Evolutionary conservation across 1,140 invertebrate species (phyloP).

Genomic region (Wasmannia auropunctata): DNA sequence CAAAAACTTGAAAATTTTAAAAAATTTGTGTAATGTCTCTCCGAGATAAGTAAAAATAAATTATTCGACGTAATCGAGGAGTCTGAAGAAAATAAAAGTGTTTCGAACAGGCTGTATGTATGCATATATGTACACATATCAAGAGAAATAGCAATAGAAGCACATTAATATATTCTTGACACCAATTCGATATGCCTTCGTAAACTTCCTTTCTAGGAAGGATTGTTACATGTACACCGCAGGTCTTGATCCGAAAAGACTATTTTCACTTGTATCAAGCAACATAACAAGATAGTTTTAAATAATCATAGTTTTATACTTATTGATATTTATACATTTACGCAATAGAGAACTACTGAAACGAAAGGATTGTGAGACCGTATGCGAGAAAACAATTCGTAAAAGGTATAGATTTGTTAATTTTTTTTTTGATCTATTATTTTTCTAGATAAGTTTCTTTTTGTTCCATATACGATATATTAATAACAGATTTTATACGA

Average conservation of each 20-base stretch:
- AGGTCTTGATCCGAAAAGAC: conserved; percentile 54
- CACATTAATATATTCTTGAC: conserved; percentile 78
- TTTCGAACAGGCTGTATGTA: neutral
- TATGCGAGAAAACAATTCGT: conserved; percentile 1
- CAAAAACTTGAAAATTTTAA: neutral
- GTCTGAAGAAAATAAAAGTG: neutral
- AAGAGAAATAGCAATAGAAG: conserved; percentile 63
- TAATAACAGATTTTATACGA: neutral
- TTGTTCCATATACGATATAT: conserved; percentile 25
- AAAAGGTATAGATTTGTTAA: conserved; percentile 14
- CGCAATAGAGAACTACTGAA: neutral
- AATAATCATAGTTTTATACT: conserved; percentile 55
- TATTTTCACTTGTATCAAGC: conserved; percentile 43
- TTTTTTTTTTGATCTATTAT: neutral
- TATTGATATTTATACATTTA: conserved; percentile 22
- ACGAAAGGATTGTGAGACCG: conserved; percentile 4
- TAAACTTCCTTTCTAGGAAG: conserved; percentile 46
- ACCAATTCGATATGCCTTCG: conserved; percentile 57
- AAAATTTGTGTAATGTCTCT: neutral
- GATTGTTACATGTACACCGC: conserved; percentile 54
- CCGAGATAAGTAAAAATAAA: neutral
- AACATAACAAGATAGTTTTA: conserved; percentile 16
- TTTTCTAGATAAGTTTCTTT: conserved; percentile 52
- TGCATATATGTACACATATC: conserved; percentile 34
- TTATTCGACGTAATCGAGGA: neutral